Evolutionary conservation across 92 coral and sea anemone genomes (phyloP), one percentile per base, ranked within the genome.

Genomic region (Zoanthus solanderi): DNA sequence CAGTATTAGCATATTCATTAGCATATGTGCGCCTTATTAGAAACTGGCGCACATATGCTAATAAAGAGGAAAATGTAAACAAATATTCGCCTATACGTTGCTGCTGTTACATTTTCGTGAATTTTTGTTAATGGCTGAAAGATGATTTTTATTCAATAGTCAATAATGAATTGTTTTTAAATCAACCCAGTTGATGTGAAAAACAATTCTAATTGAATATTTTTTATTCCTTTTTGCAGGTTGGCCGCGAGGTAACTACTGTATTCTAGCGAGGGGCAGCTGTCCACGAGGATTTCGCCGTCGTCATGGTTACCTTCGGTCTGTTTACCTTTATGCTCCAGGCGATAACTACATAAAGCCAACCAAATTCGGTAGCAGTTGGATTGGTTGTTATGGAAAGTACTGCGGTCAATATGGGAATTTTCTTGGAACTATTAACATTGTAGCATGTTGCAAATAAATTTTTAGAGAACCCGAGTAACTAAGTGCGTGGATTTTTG

Each of bases 401-500:
- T 87, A 84, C 53, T 95, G 98, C 65, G 94, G 92, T 75, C 88
- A 91, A 42, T 89, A 88, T 78, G 94, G 95, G 60, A 93, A 90
- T 60, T 95, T 86, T 82, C 84, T 91, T 78, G 96, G 94, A 6
- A 76, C 94, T 37, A 85, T 95, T 10, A 95, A 92, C 72, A 89
- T 95, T 75, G 92, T 90, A 71, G 79, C 96, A 42, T 95, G 98
- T 86, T 95, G 98, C 96, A 95, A 95, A 87, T 95, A 91, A 74
- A 28, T 3, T 63, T 50, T 37, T 37, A 34, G 0, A 34, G 42
- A 34, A 34, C 42, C 2, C 42, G 42, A 34, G 42, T 34, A 34
- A 34, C 1, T 34, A 34, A 34, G 3, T 1, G 42, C 42, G 42
- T 34, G 42, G 42, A 34, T 34, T 34, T 34, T 34, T 34, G 42